Conservation (phyloP, 2,888 invertebrate species). For the Dicranocentrus wangi region DNA sequence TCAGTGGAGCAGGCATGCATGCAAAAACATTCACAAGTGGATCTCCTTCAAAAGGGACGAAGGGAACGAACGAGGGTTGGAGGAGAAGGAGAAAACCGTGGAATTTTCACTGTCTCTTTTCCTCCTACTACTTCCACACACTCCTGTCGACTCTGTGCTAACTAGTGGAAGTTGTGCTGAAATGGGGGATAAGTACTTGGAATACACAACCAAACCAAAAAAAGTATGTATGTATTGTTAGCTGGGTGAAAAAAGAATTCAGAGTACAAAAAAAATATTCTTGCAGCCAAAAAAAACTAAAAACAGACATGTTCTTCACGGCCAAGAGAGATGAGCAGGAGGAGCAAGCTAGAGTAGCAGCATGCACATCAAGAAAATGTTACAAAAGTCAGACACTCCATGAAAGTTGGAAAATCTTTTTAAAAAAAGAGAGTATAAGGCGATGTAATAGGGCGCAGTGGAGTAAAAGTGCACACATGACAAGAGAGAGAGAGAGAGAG, state of each 20-base stretch:
- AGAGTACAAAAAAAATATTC: slow-evolving; percentile 15
- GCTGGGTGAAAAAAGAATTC: neutral
- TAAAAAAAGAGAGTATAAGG: neutral
- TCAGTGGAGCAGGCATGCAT: slow-evolving; percentile 61
- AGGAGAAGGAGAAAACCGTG: neutral
- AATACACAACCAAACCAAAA: too few relatives aligned
- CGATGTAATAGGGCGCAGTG: too few relatives aligned
- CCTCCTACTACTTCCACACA: slow-evolving; percentile 23
- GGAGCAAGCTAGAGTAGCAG: too few relatives aligned
- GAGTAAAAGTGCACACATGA: too few relatives aligned
- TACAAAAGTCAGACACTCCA: too few relatives aligned
- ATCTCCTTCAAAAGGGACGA: slow-evolving; percentile 36
- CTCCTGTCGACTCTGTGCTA: slow-evolving; percentile 14
- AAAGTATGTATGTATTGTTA: slow-evolving; percentile 23
- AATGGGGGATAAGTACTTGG: slow-evolving; percentile 25
- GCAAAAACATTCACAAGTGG: slow-evolving; percentile 59
- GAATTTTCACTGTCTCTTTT: slow-evolving; percentile 5
- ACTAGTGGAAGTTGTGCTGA: slow-evolving; percentile 22
- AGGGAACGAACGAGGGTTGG: neutral
- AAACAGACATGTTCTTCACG: too few relatives aligned
- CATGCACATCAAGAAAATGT: slow-evolving; percentile 28
- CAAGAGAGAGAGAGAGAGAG: too few relatives aligned
- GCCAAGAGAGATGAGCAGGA: too few relatives aligned
- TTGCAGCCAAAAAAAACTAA: slow-evolving; percentile 43
- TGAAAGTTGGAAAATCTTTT: too few relatives aligned